These are phyloP conservation scores for Cnemophilus loriae DNA, from an alignment of 2,113 vertebrate species.

Conservation along the genomic window DNA sequence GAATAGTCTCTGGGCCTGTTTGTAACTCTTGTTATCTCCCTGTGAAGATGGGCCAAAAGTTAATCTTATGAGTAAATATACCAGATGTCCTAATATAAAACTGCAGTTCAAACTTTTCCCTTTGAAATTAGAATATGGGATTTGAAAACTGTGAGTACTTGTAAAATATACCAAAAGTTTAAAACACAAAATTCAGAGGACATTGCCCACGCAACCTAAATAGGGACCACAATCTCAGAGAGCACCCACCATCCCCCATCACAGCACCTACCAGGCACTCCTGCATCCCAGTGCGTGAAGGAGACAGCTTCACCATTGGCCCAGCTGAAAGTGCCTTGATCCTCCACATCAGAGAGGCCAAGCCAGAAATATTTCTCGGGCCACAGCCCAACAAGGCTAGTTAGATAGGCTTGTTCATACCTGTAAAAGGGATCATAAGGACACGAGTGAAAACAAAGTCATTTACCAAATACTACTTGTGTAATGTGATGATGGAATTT, in stretches of 20 bases:
- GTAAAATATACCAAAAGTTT: background rate
- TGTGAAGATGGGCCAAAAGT: background rate
- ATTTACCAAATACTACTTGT: background rate
- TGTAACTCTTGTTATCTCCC: background rate
- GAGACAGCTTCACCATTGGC: slow-evolving; percentile 63
- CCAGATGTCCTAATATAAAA: background rate
- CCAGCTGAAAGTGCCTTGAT: slow-evolving; percentile 79
- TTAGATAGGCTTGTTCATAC: slow-evolving; percentile 90
- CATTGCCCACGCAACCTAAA: background rate
- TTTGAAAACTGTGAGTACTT: background rate
- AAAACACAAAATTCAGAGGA: background rate
- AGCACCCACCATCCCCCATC: background rate
- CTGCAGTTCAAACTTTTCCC: background rate
- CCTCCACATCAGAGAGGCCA: slow-evolving; percentile 79
- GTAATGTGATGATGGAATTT: background rate
- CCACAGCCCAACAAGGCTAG: slow-evolving; percentile 83
- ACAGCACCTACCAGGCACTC: slow-evolving; percentile 82
- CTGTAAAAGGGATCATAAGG: slow-evolving; percentile 53
- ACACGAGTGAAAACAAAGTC: rapidly evolving
- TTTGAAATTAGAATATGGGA: background rate
- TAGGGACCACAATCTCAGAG: rapidly evolving
- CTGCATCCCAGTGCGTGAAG: slow-evolving; percentile 86
- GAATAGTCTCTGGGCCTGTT: background rate
- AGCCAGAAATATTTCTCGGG: slow-evolving; percentile 91
- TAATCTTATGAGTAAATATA: background rate